Evolutionary conservation across 2,113 vertebrate genomes (phyloP), one percentile per base, ranked within the genome.

Genomic region (Caranx ignobilis): DNA sequence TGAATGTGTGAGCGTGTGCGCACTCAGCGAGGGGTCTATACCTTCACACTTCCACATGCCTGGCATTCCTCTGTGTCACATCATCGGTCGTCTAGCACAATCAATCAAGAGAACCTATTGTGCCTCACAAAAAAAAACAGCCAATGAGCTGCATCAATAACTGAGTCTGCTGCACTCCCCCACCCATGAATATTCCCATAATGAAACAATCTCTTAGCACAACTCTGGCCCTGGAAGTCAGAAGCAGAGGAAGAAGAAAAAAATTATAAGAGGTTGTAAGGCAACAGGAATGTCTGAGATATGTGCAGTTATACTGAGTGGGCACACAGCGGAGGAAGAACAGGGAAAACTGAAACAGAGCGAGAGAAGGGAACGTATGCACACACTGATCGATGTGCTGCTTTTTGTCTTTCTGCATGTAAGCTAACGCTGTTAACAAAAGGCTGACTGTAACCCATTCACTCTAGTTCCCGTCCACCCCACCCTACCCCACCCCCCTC

Each of bases 101-200:
- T 92, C 93, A 94, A 91, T 92, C 90, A 84, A 86, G 78, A 43
- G 68, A 86, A 81, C 64, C 87, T 84, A 89, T 92, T 90, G 90
- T 92, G 83, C 72, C 85, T 80, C 77, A 71, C 79, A 88, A 90
- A 90, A 83, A 26, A 26, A 26, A 26, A 26, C 26, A 90, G 77
- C 87, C 85, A 84, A 92, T 87, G 87, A 91, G 84, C 83, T 88
- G 84, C 92, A 90, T 92, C 88, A 91, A 92, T 91, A 92, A 91
- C 88, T 60, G 79, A 87, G 86, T 81, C 74, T 72, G 77, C 74
- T 72, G 77, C 60, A 16, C 78, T 81, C 75, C 81, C 81, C 85
- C 64, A 48, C 11, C 67, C 79, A 84, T 87, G 86, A 89, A 91
- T 90, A 90, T 88, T 87, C 84, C 73, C 79, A 52, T 87, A 85